Evolutionary conservation across 2,113 vertebrate genomes (phyloP).

Genomic region (Tricholaema leucomelas): DNA sequence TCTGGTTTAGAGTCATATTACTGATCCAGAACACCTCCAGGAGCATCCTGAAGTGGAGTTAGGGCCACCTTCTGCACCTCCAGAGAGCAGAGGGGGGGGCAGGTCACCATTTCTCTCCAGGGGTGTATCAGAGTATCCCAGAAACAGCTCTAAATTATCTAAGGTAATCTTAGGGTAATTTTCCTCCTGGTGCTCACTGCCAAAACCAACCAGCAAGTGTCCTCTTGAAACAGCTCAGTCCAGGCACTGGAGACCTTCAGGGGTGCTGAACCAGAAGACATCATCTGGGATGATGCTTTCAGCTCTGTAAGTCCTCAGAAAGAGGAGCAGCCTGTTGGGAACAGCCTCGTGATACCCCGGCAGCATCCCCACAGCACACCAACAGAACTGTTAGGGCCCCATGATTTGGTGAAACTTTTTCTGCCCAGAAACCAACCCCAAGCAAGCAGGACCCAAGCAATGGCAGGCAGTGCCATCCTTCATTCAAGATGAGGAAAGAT

Average conservation of each 20-base stretch:
- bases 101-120: neutral
- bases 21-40: neutral
- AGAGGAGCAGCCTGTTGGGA: neutral
- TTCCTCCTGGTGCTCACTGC: neutral
- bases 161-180: neutral
- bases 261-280: neutral
- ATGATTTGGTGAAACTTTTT: neutral
- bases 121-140: neutral
- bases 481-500: accelerated
- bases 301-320: neutral
- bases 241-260: neutral
- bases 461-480: accelerated
- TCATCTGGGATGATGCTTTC: neutral
- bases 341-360: neutral
- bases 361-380: neutral
- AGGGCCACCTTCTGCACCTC: neutral
- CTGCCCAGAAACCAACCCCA: neutral
- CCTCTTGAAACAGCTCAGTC: neutral
- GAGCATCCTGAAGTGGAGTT: neutral
- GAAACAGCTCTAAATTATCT: neutral
- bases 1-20: neutral
- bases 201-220: neutral
- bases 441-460: neutral
- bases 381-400: neutral
- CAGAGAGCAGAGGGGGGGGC: neutral